These are phyloP conservation scores for Scolopax bukidnonensis DNA, from an alignment of 2,797 vertebrate species.

Conservation along the genomic window DNA sequence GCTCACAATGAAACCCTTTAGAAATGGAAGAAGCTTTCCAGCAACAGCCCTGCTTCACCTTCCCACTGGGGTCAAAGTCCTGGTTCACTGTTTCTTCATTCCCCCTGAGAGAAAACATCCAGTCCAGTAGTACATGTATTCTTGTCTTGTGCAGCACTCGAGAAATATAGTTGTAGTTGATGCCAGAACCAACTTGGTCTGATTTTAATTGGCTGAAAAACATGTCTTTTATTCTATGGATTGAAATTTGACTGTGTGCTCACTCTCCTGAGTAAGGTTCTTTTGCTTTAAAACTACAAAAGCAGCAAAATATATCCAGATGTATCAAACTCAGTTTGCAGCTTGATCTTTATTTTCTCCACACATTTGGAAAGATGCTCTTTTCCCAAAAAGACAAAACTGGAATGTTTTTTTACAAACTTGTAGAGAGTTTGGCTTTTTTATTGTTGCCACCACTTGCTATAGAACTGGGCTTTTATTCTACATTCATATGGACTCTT, in stretches of 20 bases:
- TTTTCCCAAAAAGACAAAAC: background rate
- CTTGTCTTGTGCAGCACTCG: background rate
- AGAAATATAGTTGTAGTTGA: background rate
- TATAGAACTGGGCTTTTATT: background rate
- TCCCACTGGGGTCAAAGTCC: background rate
- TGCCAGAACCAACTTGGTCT: background rate
- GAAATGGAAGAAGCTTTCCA: background rate
- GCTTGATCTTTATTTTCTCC: background rate
- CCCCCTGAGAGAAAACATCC: background rate
- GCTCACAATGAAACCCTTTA: accelerated
- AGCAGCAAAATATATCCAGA: background rate
- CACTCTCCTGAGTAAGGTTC: background rate
- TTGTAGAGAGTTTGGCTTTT: background rate
- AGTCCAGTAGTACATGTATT: background rate
- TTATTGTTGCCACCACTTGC: background rate
- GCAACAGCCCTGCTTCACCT: background rate
- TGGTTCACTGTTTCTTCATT: background rate
- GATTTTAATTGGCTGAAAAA: background rate
- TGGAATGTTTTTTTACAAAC: background rate
- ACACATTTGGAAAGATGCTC: accelerated
- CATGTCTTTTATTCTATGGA: background rate
- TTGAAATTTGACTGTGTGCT: background rate
- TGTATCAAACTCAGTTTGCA: background rate
- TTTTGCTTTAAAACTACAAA: background rate
- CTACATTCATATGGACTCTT: background rate